Evolutionary conservation across 92 coral and sea anemone species (phyloP).

Genomic region (Desmophyllum pertusum): DNA sequence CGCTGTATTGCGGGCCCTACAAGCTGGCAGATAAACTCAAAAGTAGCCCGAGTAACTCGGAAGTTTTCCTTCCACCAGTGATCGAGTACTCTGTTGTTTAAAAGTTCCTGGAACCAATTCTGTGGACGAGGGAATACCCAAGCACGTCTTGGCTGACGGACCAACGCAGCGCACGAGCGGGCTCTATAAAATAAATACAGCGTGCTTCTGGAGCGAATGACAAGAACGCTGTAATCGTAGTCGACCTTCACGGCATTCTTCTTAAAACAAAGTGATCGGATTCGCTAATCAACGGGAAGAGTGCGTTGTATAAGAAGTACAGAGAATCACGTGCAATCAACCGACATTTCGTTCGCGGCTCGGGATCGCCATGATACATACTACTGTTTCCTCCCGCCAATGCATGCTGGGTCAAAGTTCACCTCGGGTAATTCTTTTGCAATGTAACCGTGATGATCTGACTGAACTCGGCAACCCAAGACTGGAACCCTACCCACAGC

Average conservation of each 20-base stretch:
- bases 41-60: conserved; percentile 43
- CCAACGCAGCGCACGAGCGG: not conserved
- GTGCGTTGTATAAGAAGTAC: not conserved
- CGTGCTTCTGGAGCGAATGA: conserved; percentile 18
- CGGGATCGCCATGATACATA: not conserved
- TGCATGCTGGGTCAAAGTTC: not conserved
- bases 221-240: not conserved
- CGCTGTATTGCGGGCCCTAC: conserved; percentile 54
- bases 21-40: conserved; percentile 38
- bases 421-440: not conserved
- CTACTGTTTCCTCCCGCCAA: not conserved
- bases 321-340: not conserved
- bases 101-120: conserved; percentile 46
- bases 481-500: not conserved
- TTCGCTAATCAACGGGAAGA: not conserved
- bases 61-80: conserved; percentile 57
- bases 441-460: not conserved
- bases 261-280: not conserved
- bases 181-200: conserved; percentile 17
- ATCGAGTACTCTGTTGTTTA: conserved; percentile 42
- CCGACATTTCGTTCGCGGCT: not conserved
- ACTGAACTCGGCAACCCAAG: not conserved
- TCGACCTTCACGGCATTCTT: not conserved
- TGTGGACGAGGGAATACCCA: conserved; percentile 47
- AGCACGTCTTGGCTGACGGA: conserved; percentile 37